A percentile compares a stretch with the other conserved stretches of the same genome.
phyloP scores from a whole-genome alignment of 2,888 invertebrate genomes.

The Archaeoteleia sp. region DNA sequence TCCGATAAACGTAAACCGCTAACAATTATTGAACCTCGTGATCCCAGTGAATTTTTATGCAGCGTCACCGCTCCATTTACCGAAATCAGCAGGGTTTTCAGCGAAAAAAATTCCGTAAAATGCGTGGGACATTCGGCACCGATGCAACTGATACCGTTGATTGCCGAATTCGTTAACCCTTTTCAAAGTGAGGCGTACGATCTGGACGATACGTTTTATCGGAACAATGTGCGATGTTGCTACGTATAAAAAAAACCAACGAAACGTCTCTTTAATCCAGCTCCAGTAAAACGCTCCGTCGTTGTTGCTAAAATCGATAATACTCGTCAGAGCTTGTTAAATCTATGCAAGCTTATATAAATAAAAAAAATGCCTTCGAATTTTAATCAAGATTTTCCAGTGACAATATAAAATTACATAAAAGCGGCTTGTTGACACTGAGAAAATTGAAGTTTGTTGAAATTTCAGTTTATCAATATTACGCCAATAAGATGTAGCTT shows the following conservation, averaged over 20 bases:
- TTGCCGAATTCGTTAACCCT: conserved; percentile 64
- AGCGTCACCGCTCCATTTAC: conserved; percentile 42
- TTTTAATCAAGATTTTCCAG: neutral
- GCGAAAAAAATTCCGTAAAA: conserved; percentile 45
- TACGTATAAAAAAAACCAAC: conserved; percentile 38
- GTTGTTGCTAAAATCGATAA: conserved; percentile 41
- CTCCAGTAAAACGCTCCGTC: conserved; percentile 23
- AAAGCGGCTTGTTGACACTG: too few species aligned
- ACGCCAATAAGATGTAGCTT: too few species aligned
- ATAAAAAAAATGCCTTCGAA: neutral
- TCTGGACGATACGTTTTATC: conserved; percentile 45
- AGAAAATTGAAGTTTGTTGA: too few species aligned
- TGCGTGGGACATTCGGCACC: conserved; percentile 37
- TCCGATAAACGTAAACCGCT: conserved; percentile 32
- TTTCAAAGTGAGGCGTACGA: conserved; percentile 53
- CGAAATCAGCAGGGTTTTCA: conserved; percentile 51
- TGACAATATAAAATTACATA: too few species aligned
- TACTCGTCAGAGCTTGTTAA: conserved; percentile 34
- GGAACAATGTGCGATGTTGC: conserved; percentile 38
- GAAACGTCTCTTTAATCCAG: conserved; percentile 40
- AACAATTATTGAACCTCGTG: conserved; percentile 29
- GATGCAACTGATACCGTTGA: conserved; percentile 65
- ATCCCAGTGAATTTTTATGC: conserved; percentile 50
- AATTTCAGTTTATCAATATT: too few species aligned
- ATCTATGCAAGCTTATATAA: conserved; percentile 3